phyloP scores from a whole-genome alignment of 92 coral and sea anemone genomes.

The Bergia sp. region DNA sequence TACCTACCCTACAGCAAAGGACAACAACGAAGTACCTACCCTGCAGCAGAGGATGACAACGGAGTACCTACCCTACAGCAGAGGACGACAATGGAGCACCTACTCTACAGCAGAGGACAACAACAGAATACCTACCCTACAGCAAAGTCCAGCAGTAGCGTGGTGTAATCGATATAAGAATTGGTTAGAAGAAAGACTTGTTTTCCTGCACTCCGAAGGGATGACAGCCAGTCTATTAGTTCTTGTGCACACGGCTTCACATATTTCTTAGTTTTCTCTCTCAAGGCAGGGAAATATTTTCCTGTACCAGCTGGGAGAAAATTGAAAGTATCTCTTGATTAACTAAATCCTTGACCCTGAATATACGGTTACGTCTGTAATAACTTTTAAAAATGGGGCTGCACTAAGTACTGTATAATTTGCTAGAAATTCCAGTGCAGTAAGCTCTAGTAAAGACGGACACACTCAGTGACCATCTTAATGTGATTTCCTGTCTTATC shows the following conservation, averaged over 20 bases:
- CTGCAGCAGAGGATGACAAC: no score
- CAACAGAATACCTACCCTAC: constrained; percentile 71
- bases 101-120: no score
- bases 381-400: no score
- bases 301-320: constrained; percentile 68
- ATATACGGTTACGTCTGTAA: no score
- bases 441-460: no score
- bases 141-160: constrained; percentile 85
- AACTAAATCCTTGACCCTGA: no score
- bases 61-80: constrained; percentile 80
- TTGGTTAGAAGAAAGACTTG: constrained; percentile 89
- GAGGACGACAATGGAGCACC: not conserved
- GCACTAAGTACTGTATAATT: no score
- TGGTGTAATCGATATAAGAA: constrained; percentile 87
- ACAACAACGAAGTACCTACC: no score
- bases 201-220: constrained; percentile 56
- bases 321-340: not conserved
- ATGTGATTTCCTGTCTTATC: no score
- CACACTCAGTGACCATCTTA: no score
- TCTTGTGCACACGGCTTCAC: constrained; percentile 78
- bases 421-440: no score
- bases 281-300: constrained; percentile 65
- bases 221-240: constrained; percentile 74
- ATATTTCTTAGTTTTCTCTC: constrained; percentile 65
- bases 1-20: constrained; percentile 64